Evolutionary conservation across 2,888 invertebrate genomes (phyloP), one percentile per base, ranked within the genome.

Genomic region (Aphrophora alni): DNA sequence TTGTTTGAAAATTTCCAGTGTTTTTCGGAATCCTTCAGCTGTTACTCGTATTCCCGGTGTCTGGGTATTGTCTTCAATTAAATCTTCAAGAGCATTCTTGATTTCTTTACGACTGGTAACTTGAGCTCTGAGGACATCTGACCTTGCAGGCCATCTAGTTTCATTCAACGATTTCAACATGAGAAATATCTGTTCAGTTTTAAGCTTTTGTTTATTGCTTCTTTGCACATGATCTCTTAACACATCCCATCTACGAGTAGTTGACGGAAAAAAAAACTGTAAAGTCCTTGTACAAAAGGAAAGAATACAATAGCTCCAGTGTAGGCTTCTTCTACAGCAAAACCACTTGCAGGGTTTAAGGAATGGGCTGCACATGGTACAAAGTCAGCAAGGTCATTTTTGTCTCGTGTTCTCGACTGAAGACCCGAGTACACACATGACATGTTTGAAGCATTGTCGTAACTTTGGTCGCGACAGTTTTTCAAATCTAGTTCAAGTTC

Each of bases 401-500:
- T n/a, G n/a, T n/a, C 12, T 21, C 27, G 70, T 21, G 76, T 71
- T 71, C 76, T 75, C 10, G 72, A 17, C 38, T 76, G 71, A 10
- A 80, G 75, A n/a, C 77, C 80, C 26, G 73, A 69, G 70, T 80
- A 80, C 7, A n/a, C 12, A 12, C n/a, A n/a, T n/a, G n/a, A n/a
- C n/a, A n/a, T n/a, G n/a, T n/a, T n/a, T n/a, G n/a, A n/a, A n/a
- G n/a, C 80, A 83, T 86, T 86, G 81, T 84, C 84, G 81, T 86
- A 86, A 25, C 84, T 82, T 80, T 86, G 85, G 38, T 86, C 85
- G n/a, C 85, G 83, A 81, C 85, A 86, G 74, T 85, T 82, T 72
- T 81, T 74, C 70, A 85, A 73, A 80, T 84, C 75, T 44, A 80
- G 33, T 21, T 75, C 38, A 14, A 75, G 69, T 72, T 82, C 44